A percentile compares a stretch with the other conserved stretches of the same genome.
phyloP scores from a whole-genome alignment of 2,888 invertebrate species.

The Brenthis hecate region DNA sequence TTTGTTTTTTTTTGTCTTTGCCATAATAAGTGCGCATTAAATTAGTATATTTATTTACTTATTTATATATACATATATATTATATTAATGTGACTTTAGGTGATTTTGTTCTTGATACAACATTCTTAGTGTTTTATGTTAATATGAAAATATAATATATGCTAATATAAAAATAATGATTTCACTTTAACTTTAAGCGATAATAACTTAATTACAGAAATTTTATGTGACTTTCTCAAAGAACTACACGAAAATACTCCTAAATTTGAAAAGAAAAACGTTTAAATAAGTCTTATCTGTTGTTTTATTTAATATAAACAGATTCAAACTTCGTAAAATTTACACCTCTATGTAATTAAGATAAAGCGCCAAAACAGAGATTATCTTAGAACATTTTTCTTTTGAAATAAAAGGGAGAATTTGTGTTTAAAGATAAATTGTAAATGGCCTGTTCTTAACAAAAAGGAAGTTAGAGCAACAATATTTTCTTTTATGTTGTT shows the following conservation, averaged over 20 bases:
- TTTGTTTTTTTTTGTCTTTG: no score
- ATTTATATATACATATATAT: no score
- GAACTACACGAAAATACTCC: background rate
- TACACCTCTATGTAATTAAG: slow-evolving; percentile 26
- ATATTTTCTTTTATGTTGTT: slow-evolving; percentile 9
- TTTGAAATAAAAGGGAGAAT: slow-evolving; percentile 18
- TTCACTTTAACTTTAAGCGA: background rate
- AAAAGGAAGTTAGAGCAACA: slow-evolving; percentile 15
- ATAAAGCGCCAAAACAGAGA: slow-evolving; percentile 21
- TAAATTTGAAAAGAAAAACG: slow-evolving; percentile 15
- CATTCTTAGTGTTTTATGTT: no score
- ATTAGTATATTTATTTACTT: no score
- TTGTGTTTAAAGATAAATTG: slow-evolving; percentile 7
- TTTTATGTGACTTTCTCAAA: background rate
- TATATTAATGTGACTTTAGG: no score
- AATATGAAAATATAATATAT: no score
- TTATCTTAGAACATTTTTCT: slow-evolving; percentile 23
- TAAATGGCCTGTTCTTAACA: slow-evolving; percentile 9
- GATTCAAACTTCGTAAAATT: slow-evolving; percentile 28
- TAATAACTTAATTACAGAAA: background rate
- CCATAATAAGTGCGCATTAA: no score
- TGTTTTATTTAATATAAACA: slow-evolving; percentile 30
- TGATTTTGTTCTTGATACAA: no score
- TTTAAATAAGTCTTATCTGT: slow-evolving; percentile 24
- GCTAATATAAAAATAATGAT: no score